Conservation (phyloP, 2,888 invertebrate genomes). For the Cancer borealis region DNA sequence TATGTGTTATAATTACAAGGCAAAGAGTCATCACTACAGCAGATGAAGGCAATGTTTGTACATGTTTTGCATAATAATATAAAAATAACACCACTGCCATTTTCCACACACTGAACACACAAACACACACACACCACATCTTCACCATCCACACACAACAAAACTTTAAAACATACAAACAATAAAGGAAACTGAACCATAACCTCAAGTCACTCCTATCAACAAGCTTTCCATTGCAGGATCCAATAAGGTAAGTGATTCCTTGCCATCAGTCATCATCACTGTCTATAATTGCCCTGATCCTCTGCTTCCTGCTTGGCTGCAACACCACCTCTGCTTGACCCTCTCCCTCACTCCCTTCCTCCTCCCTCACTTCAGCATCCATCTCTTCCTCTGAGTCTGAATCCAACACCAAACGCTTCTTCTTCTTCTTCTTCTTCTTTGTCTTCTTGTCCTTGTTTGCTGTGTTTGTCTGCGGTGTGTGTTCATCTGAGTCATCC, state of each 20-base stretch:
- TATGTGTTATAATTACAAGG: too few species aligned
- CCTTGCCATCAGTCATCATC: slow-evolving; percentile 60
- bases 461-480: neutral
- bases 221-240: too few species aligned
- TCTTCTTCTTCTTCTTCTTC: slow-evolving; percentile 55
- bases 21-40: too few species aligned
- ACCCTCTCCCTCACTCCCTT: neutral
- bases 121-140: neutral
- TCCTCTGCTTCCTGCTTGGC: slow-evolving; percentile 49
- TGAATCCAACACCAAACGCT: slow-evolving; percentile 9
- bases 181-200: neutral
- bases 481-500: slow-evolving; percentile 23
- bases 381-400: slow-evolving; percentile 27
- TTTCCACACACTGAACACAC: too few species aligned
- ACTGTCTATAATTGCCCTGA: slow-evolving; percentile 64
- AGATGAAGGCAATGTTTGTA: too few species aligned
- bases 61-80: too few species aligned
- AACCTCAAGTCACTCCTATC: too few species aligned
- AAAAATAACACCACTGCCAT: too few species aligned
- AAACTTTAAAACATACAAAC: too few species aligned
- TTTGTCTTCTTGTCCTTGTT: neutral
- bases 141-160: neutral
- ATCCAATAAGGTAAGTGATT: too few species aligned
- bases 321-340: neutral
- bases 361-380: neutral